Percentiles rank a stretch among this genome's conserved stretches.
phyloP scores from a whole-genome alignment of 2,113 vertebrate species.

The Myxocyprinus asiaticus region DNA sequence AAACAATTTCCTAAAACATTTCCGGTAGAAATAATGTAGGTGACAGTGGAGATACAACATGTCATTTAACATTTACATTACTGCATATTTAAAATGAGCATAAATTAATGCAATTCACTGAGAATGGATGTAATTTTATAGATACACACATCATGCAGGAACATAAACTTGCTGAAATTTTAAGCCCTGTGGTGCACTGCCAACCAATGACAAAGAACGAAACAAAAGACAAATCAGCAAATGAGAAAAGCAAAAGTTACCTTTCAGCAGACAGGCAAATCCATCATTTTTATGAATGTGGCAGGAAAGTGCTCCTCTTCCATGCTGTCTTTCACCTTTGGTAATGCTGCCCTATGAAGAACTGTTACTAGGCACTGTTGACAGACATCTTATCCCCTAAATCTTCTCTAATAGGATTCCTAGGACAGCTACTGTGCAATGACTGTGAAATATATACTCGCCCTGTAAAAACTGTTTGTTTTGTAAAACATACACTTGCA shows the following conservation, averaged over 20 bases:
- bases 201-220: neutral
- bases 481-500: too few relatives aligned
- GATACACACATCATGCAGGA: neutral
- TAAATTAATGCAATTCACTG: neutral
- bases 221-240: neutral
- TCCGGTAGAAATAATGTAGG: too few relatives aligned
- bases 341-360: slow-evolving; percentile 44
- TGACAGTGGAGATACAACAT: too few relatives aligned
- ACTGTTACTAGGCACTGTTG: neutral
- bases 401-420: slow-evolving; percentile 62
- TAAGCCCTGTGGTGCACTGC: neutral
- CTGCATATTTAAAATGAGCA: too few relatives aligned
- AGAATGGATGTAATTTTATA: neutral
- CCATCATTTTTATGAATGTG: neutral
- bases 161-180: neutral
- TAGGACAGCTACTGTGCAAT: slow-evolving; percentile 19
- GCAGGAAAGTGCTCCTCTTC: neutral
- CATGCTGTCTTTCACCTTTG: too few relatives aligned
- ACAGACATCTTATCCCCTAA: slow-evolving; percentile 65
- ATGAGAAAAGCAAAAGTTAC: slow-evolving; percentile 1
- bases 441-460: slow-evolving; percentile 16
- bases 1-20: too few relatives aligned
- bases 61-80: too few relatives aligned
- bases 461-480: too few relatives aligned
- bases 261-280: neutral